A percentile compares a stretch with the other conserved stretches of the same genome.
Evolutionary conservation across 2,888 invertebrate species (phyloP).

Genomic region (Orgyia antiqua): DNA sequence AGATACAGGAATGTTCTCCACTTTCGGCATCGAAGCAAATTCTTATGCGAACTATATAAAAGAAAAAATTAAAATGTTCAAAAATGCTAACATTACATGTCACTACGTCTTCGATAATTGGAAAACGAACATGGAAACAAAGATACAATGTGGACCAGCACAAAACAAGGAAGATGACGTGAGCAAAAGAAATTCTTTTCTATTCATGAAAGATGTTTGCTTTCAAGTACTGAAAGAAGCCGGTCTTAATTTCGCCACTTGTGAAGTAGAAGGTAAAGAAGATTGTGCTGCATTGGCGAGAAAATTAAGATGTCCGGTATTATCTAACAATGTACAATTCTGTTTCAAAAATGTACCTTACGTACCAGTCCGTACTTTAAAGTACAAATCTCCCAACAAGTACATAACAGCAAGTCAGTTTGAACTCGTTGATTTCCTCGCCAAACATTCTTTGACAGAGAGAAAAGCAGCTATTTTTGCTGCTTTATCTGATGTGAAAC

Average conservation of each 20-base stretch:
- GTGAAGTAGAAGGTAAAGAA: slow-evolving; percentile 28
- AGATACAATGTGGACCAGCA: slow-evolving; percentile 7
- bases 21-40: slow-evolving; percentile 35
- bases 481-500: slow-evolving; percentile 23
- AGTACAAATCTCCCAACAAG: slow-evolving; percentile 4
- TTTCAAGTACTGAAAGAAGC: slow-evolving; percentile 35
- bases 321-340: slow-evolving; percentile 35
- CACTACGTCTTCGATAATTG: slow-evolving; percentile 41
- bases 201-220: slow-evolving; percentile 27
- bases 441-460: slow-evolving; percentile 19
- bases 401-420: slow-evolving; percentile 23
- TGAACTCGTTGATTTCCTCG: slow-evolving; percentile 20
- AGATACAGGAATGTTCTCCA: slow-evolving; percentile 13
- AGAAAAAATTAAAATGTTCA: slow-evolving; percentile 26
- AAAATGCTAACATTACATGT: slow-evolving; percentile 34
- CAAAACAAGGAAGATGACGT: slow-evolving; percentile 1
- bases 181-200: neutral
- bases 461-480: slow-evolving; percentile 31
- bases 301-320: slow-evolving; percentile 32
- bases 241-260: slow-evolving; percentile 28
- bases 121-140: slow-evolving; percentile 16
- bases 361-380: slow-evolving; percentile 21
- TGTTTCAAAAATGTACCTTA: slow-evolving; percentile 33
- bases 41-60: slow-evolving; percentile 28
- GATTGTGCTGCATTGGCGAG: slow-evolving; percentile 38